Conservation (phyloP, 2,113 vertebrate species). For the Litocranius walleri region DNA sequence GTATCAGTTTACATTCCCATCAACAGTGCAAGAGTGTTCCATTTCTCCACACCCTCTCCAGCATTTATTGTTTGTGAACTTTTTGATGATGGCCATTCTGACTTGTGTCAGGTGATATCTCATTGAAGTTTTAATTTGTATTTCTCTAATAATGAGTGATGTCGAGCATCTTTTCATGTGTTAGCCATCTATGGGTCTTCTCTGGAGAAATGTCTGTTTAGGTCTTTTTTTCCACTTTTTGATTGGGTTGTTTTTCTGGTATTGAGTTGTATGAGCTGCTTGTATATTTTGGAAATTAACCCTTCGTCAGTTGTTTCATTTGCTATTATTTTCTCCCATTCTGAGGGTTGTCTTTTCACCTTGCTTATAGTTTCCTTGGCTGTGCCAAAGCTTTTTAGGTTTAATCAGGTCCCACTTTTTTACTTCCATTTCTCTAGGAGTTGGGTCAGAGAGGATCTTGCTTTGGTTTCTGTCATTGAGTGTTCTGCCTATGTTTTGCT, state of each 20-base stretch:
- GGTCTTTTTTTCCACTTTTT: neutral
- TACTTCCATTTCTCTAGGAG: neutral
- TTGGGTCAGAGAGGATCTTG: neutral
- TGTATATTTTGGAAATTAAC: neutral
- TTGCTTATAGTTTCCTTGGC: neutral
- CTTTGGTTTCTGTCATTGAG: neutral
- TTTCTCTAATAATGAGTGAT: neutral
- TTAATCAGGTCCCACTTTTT: neutral
- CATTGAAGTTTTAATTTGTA: neutral
- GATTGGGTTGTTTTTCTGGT: neutral
- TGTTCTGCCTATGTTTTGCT: neutral
- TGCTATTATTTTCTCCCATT: neutral
- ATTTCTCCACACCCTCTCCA: neutral
- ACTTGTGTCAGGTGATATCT: neutral
- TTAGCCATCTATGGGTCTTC: neutral
- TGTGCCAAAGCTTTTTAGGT: neutral
- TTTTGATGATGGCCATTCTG: neutral
- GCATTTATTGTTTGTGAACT: neutral
- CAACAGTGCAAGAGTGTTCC: neutral
- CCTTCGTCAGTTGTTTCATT: neutral
- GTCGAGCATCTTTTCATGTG: neutral
- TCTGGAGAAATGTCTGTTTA: neutral
- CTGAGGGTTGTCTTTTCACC: neutral
- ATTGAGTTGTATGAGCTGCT: neutral
- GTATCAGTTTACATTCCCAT: neutral